These are phyloP conservation scores for Jacana jacana DNA, from an alignment of 2,113 vertebrate genomes.

Conservation along the genomic window DNA sequence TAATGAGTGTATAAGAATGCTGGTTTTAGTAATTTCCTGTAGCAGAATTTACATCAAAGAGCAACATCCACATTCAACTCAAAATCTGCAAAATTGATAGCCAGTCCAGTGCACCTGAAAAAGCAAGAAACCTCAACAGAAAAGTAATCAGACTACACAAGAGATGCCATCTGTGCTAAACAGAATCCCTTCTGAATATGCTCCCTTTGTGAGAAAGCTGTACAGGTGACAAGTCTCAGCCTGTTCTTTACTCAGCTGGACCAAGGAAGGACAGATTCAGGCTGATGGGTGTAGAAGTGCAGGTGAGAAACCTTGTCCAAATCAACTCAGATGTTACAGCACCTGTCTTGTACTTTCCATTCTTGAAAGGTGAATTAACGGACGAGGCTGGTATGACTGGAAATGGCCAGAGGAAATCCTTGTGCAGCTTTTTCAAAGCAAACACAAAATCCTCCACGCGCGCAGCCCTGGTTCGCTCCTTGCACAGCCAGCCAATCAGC, in stretches of 20 bases:
- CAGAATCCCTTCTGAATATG: not conserved
- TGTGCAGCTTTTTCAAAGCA: constrained; percentile 91
- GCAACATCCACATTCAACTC: not conserved
- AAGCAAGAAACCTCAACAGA: not conserved
- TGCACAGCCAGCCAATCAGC: constrained; percentile 93
- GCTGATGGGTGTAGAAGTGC: not conserved
- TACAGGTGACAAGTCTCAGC: not conserved
- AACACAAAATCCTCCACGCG: constrained; percentile 89
- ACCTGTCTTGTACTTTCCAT: constrained; percentile 91
- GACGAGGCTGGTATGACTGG: constrained; percentile 88
- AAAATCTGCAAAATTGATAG: not conserved
- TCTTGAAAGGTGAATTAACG: constrained; percentile 90
- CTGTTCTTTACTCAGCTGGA: not conserved
- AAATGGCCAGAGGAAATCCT: constrained; percentile 96
- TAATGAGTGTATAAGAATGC: not conserved
- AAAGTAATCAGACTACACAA: not conserved
- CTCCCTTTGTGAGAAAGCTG: not conserved
- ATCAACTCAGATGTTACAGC: not conserved
- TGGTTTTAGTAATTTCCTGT: not conserved
- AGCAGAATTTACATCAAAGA: not conserved
- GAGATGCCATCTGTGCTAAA: not conserved
- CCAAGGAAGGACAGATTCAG: not conserved
- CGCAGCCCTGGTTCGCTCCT: constrained; percentile 90
- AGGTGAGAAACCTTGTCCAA: not conserved
- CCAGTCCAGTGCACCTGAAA: not conserved